Evolutionary conservation across 2,888 invertebrate species (phyloP).

Genomic region (Caenorhabditis sp.): DNA sequence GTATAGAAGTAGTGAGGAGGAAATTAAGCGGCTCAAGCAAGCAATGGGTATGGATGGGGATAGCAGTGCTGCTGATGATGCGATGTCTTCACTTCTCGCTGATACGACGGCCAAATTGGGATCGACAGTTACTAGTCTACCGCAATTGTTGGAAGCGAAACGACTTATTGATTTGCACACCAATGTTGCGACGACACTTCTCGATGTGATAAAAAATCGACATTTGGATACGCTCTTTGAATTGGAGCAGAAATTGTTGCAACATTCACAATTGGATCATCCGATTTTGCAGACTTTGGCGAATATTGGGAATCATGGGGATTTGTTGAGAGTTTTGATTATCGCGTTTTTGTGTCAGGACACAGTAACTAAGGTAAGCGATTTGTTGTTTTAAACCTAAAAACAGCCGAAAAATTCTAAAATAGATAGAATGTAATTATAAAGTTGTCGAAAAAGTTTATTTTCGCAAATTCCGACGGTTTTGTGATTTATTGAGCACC

Average conservation of each 20-base stretch:
- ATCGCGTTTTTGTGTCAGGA: slow-evolving; percentile 59
- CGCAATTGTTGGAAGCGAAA: slow-evolving; percentile 95
- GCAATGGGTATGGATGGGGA: slow-evolving; percentile 83
- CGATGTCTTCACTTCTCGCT: slow-evolving; percentile 82
- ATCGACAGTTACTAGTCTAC: slow-evolving; percentile 88
- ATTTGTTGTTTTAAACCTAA: too few relatives aligned
- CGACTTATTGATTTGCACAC: slow-evolving; percentile 96
- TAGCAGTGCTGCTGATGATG: slow-evolving; percentile 86
- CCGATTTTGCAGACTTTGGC: slow-evolving; percentile 50
- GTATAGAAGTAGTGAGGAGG: slow-evolving; percentile 90
- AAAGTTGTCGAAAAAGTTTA: too few relatives aligned
- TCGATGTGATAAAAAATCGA: slow-evolving; percentile 77
- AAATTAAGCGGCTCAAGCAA: slow-evolving; percentile 91
- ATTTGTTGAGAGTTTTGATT: slow-evolving; percentile 63
- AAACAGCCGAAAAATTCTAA: too few relatives aligned
- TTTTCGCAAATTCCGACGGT: too few relatives aligned
- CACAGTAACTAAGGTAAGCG: slow-evolving; percentile 23
- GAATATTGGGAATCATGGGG: slow-evolving; percentile 49
- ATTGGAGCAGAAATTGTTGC: slow-evolving; percentile 96
- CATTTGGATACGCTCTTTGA: slow-evolving; percentile 96
- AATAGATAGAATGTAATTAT: too few relatives aligned
- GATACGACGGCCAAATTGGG: slow-evolving; percentile 88
- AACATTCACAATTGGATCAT: slow-evolving; percentile 72
- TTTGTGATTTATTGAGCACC: too few relatives aligned
- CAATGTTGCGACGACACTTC: slow-evolving; percentile 85